These are phyloP conservation scores for Machaerirhynchus nigripectus DNA, from an alignment of 2,113 vertebrate species.

Conservation along the genomic window DNA sequence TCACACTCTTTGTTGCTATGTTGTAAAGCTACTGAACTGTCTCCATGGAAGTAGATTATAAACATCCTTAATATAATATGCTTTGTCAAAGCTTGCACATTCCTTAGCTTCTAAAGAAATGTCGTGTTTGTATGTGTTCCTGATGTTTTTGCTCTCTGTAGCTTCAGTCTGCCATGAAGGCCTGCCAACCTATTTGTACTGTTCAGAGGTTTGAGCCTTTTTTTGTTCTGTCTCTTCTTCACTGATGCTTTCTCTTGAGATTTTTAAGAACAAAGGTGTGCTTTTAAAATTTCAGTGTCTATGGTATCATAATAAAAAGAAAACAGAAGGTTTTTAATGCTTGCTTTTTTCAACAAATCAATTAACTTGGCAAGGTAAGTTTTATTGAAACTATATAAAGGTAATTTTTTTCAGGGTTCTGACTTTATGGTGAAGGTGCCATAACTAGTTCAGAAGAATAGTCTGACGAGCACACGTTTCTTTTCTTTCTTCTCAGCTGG, in stretches of 20 bases:
- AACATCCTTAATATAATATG: conserved; percentile 37
- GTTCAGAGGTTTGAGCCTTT: background rate
- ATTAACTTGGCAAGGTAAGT: background rate
- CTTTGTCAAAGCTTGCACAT: conserved; percentile 41
- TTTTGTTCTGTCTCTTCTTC: background rate
- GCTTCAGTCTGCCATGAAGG: background rate
- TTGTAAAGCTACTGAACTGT: conserved; percentile 51
- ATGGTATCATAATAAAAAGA: background rate
- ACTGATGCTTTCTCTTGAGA: background rate
- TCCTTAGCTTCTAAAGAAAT: conserved; percentile 41
- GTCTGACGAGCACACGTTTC: background rate
- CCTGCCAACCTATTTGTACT: background rate
- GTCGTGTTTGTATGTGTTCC: conserved; percentile 32
- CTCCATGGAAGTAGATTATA: conserved; percentile 55
- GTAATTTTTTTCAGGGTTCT: background rate
- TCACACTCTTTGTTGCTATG: background rate
- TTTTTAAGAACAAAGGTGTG: background rate
- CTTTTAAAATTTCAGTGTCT: background rate
- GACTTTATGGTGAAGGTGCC: background rate
- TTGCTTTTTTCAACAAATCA: background rate
- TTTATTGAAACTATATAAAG: background rate
- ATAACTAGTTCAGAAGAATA: background rate
- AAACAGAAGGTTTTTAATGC: background rate
- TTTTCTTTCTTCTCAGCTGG: background rate
- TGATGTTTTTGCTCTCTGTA: conserved; percentile 1